A percentile compares a stretch with the other conserved stretches of the same genome.
phyloP scores from a whole-genome alignment of 2,113 vertebrate genomes.

The Ellobius talpinus region DNA sequence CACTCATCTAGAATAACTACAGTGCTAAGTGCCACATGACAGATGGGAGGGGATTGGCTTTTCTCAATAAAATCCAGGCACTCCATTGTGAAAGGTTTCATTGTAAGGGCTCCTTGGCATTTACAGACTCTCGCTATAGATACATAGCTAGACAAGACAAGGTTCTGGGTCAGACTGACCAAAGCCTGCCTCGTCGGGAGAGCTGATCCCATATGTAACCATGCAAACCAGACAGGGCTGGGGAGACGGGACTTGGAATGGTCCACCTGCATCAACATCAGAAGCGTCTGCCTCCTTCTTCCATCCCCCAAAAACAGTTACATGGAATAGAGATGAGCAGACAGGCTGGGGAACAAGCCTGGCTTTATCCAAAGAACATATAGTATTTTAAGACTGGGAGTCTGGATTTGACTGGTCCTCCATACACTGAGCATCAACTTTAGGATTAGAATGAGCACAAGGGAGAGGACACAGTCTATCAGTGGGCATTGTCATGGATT shows the following conservation, averaged over 20 bases:
- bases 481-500: not conserved
- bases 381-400: not conserved
- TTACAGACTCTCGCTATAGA: slow-evolving; percentile 83
- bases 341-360: not conserved
- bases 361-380: not conserved
- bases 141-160: slow-evolving; percentile 57
- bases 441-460: not conserved
- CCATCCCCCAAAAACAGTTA: not conserved
- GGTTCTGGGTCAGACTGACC: slow-evolving; percentile 67
- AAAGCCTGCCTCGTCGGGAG: not conserved
- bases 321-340: not conserved
- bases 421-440: not conserved
- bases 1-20: slow-evolving; percentile 92
- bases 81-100: slow-evolving; percentile 84
- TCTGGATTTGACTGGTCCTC: not conserved
- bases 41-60: slow-evolving; percentile 94
- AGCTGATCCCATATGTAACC: not conserved
- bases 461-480: not conserved
- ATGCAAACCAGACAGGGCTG: not conserved
- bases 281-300: not conserved
- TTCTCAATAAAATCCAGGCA: slow-evolving; percentile 90
- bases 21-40: slow-evolving; percentile 96
- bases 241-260: not conserved
- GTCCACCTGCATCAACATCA: not conserved
- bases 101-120: slow-evolving; percentile 82